Base-by-base conservation (phyloP, 1,140 invertebrate species). In the Apis cerana region DNA sequence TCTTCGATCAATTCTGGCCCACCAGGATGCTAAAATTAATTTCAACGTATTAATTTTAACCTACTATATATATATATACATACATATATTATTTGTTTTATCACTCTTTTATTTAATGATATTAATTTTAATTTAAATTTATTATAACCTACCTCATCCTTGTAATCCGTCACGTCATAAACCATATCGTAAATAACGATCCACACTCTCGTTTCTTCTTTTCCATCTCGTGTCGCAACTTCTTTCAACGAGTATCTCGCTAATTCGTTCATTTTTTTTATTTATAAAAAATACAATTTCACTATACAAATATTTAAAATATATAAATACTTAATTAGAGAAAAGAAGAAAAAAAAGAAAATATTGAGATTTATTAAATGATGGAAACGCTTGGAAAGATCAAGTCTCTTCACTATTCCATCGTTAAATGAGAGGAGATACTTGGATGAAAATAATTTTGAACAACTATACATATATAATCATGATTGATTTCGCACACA, bases 131-230 rank as follows among this genome's bases (percentile, higher is more conserved):
- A 8, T n/a, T 33, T 48, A 48, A n/a, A 5, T 69, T 23, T 13
- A 0, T 33, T 9, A 4, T 69, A n/a, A n/a, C 1, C 7, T 23
- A 95, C 96, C 91, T 96, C 91, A 10, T 94, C 83, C 1, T 96
- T 81, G 84, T 96, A 97, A 23, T 93, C 91, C 11, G 96, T 96
- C 65, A 97, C 94, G 92, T 97, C 96, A 89, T 96, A 97, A 5
- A 97, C 95, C 48, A 88, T 90, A 79, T 96, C 95, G 82, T 95
- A 95, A 82, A 96, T 93, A n/a, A 97, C 93, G 12, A 97, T 91
- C 96, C 96, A 97, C 0, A 94, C 84, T 17, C 92, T 92, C 0
- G 92, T 79, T 17, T 94, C 95, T 33, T 94, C 91, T 71, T 92
- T 92, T 12, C 96, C 96, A 86, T 96, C 95, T 48, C 94, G 92